phyloP scores from a whole-genome alignment of 2,113 vertebrate genomes.

The Neolamprologus tretocephalus region DNA sequence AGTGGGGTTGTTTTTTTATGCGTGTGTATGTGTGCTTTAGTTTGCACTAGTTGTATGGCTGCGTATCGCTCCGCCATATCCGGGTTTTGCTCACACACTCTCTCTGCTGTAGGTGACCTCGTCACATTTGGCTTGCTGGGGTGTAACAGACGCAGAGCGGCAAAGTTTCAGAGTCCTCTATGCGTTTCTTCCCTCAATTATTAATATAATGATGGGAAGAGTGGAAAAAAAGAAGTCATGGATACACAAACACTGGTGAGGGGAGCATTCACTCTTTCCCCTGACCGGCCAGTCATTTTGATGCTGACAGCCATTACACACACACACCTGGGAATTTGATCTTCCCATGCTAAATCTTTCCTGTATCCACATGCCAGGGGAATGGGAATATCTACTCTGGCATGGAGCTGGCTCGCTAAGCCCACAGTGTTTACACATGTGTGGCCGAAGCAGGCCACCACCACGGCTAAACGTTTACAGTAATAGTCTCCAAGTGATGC shows the following conservation, averaged over 20 bases:
- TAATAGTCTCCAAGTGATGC: conserved; percentile 55
- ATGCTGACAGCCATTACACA: neutral
- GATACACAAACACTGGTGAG: conserved; percentile 29
- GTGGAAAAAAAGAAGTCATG: neutral
- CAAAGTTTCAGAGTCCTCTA: neutral
- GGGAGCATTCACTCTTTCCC: conserved; percentile 30
- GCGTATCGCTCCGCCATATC: neutral
- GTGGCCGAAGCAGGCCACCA: conserved; percentile 33
- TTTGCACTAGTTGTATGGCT: neutral
- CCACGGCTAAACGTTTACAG: conserved; percentile 52
- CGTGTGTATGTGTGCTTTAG: neutral
- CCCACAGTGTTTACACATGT: conserved; percentile 19
- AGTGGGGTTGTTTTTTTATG: neutral
- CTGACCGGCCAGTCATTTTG: neutral
- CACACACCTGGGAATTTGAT: conserved; percentile 12
- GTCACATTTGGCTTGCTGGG: neutral
- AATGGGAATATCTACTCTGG: conserved; percentile 17
- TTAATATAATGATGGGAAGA: conserved; percentile 17
- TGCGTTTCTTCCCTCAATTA: conserved; percentile 36
- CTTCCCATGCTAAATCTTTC: conserved; percentile 28
- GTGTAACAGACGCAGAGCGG: neutral
- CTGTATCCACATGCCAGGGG: conserved; percentile 1
- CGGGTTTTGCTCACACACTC: neutral
- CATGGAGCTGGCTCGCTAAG: neutral
- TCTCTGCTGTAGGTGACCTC: conserved; percentile 36